Conservation (phyloP, 2,888 invertebrate species). For the Matsumyia berberina region DNA sequence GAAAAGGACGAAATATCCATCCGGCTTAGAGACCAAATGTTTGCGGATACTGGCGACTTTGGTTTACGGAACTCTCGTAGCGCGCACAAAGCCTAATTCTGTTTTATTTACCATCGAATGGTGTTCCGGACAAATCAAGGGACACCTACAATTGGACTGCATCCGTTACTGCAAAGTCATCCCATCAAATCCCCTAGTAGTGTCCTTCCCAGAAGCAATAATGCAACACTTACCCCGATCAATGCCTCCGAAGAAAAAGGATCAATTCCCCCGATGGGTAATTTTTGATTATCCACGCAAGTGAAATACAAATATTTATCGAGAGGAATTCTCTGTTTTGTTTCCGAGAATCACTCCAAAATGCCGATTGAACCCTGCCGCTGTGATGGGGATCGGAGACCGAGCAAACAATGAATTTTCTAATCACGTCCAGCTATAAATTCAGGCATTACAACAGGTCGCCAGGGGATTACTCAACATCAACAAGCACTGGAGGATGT, state of each 20-base stretch:
- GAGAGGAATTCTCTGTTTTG: slow-evolving; percentile 10
- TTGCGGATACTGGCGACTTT: slow-evolving; percentile 15
- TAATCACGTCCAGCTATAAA: slow-evolving; percentile 74
- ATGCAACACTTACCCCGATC: slow-evolving; percentile 27
- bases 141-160: slow-evolving; percentile 19
- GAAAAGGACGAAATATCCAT: slow-evolving; percentile 9
- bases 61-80: not conserved
- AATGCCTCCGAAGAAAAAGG: slow-evolving; percentile 44
- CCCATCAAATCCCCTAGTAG: not conserved
- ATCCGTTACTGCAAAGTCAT: not conserved
- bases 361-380: slow-evolving; percentile 66
- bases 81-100: slow-evolving; percentile 14
- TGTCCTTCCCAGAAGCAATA: slow-evolving; percentile 26
- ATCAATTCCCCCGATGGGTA: slow-evolving; percentile 53
- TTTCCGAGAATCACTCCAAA: slow-evolving; percentile 52
- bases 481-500: slow-evolving; percentile 16
- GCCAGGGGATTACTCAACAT: slow-evolving; percentile 41
- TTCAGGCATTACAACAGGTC: slow-evolving; percentile 66
- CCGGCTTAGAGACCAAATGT: slow-evolving; percentile 22
- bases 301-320: slow-evolving; percentile 67
- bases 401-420: slow-evolving; percentile 33
- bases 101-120: slow-evolving; percentile 16
- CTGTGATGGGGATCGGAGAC: not conserved
- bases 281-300: slow-evolving; percentile 66
- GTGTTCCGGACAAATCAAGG: slow-evolving; percentile 34